These are phyloP conservation scores for Limanda limanda DNA, from an alignment of 2,113 vertebrate genomes.

Conservation along the genomic window DNA sequence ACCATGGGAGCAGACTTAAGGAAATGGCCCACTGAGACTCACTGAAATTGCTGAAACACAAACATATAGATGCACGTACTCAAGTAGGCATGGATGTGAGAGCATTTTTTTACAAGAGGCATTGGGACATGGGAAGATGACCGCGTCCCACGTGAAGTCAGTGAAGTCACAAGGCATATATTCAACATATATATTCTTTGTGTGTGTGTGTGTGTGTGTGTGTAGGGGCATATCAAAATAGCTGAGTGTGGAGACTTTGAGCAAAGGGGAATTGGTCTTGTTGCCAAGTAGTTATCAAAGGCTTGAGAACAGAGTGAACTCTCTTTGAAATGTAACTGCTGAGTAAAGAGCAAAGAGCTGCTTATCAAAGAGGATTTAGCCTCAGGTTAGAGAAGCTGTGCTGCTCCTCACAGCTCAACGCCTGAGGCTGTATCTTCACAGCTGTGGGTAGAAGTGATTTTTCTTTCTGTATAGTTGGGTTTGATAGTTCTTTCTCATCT, in stretches of 20 bases:
- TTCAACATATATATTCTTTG: neutral
- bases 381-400: constrained; percentile 44
- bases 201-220: constrained; percentile 1
- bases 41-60: constrained; percentile 38
- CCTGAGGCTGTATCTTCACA: constrained; percentile 2
- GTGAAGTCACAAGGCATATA: constrained; percentile 14
- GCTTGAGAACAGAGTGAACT: constrained; percentile 35
- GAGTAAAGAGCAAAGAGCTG: constrained; percentile 55
- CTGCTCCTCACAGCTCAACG: constrained; percentile 23
- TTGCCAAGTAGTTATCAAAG: constrained; percentile 57
- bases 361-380: constrained; percentile 52
- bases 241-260: constrained; percentile 58
- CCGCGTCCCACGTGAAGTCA: constrained; percentile 47
- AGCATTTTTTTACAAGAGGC: constrained; percentile 13
- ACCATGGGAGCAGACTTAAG: constrained; percentile 69
- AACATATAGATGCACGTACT: constrained; percentile 11
- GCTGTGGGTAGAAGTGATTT: constrained; percentile 10
- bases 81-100: constrained; percentile 34
- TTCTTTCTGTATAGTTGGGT: neutral
- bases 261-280: constrained; percentile 27
- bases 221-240: constrained; percentile 25
- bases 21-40: constrained; percentile 61
- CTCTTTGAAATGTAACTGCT: constrained; percentile 1
- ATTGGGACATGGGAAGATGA: constrained; percentile 64
- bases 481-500: neutral